Conservation (phyloP, 2,888 invertebrate species). For the Galerucella pusilla region DNA sequence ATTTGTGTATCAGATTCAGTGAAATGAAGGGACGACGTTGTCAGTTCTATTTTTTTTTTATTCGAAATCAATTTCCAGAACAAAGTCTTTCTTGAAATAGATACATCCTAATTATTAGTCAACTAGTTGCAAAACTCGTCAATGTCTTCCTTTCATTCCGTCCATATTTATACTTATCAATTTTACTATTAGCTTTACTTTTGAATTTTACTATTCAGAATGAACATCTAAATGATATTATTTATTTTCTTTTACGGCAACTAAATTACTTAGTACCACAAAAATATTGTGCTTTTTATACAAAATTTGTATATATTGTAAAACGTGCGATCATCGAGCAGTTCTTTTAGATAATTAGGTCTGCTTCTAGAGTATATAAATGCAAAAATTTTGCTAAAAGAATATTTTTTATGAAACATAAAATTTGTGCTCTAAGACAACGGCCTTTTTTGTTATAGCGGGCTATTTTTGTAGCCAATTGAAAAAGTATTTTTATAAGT, state of each 20-base stretch:
- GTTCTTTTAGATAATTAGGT: conserved; percentile 39
- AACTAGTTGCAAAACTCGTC: background rate
- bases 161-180: conserved; percentile 15
- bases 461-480: conserved; percentile 49
- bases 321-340: conserved; percentile 50
- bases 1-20: background rate
- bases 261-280: conserved; percentile 59
- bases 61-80: background rate
- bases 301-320: conserved; percentile 50
- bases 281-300: conserved; percentile 52
- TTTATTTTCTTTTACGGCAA: conserved; percentile 53
- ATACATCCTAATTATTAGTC: too few relatives aligned
- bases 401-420: too few relatives aligned
- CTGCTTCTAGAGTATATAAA: conserved; percentile 1
- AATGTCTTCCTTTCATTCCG: conserved; percentile 9
- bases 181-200: conserved; percentile 39
- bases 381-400: background rate
- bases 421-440: background rate
- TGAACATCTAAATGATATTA: conserved; percentile 48
- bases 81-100: too few relatives aligned
- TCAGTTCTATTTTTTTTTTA: background rate
- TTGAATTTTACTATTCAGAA: conserved; percentile 26
- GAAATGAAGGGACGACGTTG: conserved; percentile 3
- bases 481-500: conserved; percentile 47
- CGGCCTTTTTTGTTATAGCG: conserved; percentile 27